These are phyloP conservation scores for Xyrauchen texanus DNA, from an alignment of 2,113 vertebrate species.

Conservation along the genomic window DNA sequence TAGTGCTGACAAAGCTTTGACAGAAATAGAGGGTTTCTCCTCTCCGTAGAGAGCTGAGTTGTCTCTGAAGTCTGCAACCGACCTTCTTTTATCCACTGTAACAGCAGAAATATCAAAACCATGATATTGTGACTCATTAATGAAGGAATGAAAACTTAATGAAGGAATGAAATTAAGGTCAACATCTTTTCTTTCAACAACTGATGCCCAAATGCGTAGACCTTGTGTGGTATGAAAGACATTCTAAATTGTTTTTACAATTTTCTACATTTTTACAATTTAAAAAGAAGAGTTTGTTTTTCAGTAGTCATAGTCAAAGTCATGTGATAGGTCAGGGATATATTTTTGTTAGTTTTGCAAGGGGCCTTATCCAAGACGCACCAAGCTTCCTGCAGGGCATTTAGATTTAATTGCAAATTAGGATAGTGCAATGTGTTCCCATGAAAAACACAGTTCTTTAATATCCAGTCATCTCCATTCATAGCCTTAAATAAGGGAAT, in stretches of 20 bases:
- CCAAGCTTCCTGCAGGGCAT: neutral
- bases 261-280: too few species aligned
- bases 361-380: neutral
- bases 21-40: slow-evolving; percentile 67
- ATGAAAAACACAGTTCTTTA: neutral
- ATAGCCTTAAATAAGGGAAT: neutral
- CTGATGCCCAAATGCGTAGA: neutral
- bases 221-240: neutral
- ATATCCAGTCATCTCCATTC: neutral
- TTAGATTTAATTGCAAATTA: neutral
- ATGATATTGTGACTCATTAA: slow-evolving; percentile 5
- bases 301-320: slow-evolving; percentile 4
- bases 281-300: slow-evolving; percentile 5
- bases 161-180: slow-evolving; percentile 2
- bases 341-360: slow-evolving; percentile 22
- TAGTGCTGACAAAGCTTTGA: slow-evolving; percentile 74
- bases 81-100: slow-evolving; percentile 71
- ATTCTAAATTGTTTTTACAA: neutral
- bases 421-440: neutral
- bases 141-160: slow-evolving; percentile 4
- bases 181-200: slow-evolving; percentile 26
- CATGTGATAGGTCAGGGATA: slow-evolving; percentile 14
- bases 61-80: slow-evolving; percentile 63
- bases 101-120: neutral
- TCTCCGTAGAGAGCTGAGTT: slow-evolving; percentile 51